A percentile compares a stretch with the other conserved stretches of the same genome.
These are phyloP conservation scores for Electrona antarctica DNA, from an alignment of 2,113 vertebrate species.

Conservation along the genomic window DNA sequence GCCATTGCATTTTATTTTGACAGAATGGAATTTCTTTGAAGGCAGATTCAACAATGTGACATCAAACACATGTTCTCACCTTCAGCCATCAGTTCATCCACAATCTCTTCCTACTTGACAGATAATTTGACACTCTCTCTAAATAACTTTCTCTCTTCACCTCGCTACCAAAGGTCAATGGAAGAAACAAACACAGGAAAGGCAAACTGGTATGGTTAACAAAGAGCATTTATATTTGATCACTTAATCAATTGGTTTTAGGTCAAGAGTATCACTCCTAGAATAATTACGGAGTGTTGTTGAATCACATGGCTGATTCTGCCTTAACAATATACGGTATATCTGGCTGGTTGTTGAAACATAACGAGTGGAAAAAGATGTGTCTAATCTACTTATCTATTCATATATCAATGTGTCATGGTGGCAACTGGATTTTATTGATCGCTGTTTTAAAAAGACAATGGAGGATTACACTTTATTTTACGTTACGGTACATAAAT, in stretches of 20 bases:
- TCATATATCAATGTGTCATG: slow-evolving; percentile 48
- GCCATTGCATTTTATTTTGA: slow-evolving; percentile 44
- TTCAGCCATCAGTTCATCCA: neutral
- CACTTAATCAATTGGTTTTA: slow-evolving; percentile 8
- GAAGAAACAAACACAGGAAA: neutral
- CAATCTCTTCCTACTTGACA: neutral
- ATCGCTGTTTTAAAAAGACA: slow-evolving; percentile 52
- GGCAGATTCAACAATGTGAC: slow-evolving; percentile 14
- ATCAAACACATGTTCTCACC: neutral
- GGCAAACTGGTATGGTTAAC: too few species aligned
- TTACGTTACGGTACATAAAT: slow-evolving; percentile 32
- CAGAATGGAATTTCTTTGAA: slow-evolving; percentile 2
- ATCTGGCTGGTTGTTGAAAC: slow-evolving; percentile 9
- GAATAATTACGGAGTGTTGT: neutral
- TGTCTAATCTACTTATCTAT: slow-evolving; percentile 37
- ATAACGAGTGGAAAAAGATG: neutral
- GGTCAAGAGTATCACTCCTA: neutral
- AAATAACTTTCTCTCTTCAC: neutral
- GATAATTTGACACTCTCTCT: neutral
- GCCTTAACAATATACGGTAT: slow-evolving; percentile 13
- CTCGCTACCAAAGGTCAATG: too few species aligned
- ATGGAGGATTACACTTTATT: slow-evolving; percentile 32
- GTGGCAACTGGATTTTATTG: slow-evolving; percentile 37
- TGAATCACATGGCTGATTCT: slow-evolving; percentile 16
- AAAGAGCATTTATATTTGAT: neutral